These are phyloP conservation scores for Torymus tubicola DNA, from an alignment of 2,888 invertebrate genomes.

Conservation along the genomic window DNA sequence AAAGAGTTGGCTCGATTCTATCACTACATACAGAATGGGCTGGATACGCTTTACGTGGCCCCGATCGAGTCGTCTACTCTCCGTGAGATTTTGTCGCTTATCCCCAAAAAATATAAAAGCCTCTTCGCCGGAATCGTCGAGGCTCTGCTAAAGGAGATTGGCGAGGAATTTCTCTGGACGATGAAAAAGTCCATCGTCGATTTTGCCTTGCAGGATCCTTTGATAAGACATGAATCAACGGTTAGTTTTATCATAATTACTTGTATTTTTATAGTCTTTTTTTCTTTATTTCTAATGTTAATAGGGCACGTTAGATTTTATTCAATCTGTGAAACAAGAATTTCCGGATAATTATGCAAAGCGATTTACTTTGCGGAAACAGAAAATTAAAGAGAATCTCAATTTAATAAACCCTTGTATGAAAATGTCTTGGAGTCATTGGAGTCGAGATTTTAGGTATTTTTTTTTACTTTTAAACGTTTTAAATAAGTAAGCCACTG, in stretches of 20 bases:
- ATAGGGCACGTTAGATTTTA: slow-evolving; percentile 6
- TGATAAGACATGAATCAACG: slow-evolving; percentile 59
- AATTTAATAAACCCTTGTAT: slow-evolving; percentile 90
- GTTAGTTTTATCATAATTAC: slow-evolving; percentile 7
- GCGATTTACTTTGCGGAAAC: slow-evolving; percentile 9
- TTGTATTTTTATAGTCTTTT: not conserved
- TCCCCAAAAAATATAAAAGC: slow-evolving; percentile 80
- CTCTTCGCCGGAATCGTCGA: slow-evolving; percentile 81
- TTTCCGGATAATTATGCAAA: slow-evolving; percentile 37
- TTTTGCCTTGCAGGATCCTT: slow-evolving; percentile 89
- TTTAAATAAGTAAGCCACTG: not conserved
- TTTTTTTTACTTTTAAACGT: not conserved
- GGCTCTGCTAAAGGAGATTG: slow-evolving; percentile 85
- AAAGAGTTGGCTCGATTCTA: slow-evolving; percentile 87
- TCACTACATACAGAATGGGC: slow-evolving; percentile 92
- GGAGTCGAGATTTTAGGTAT: slow-evolving; percentile 87
- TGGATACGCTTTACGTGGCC: slow-evolving; percentile 92
- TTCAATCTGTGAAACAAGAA: slow-evolving; percentile 12
- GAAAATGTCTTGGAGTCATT: slow-evolving; percentile 86
- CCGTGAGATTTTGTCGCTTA: slow-evolving; percentile 80
- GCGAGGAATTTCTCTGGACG: slow-evolving; percentile 90
- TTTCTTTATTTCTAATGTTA: slow-evolving; percentile 1
- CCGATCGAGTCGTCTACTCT: slow-evolving; percentile 87
- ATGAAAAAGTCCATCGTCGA: slow-evolving; percentile 95
- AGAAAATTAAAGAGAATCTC: slow-evolving; percentile 79